phyloP scores from a whole-genome alignment of 1,140 invertebrate species.

The Penaeus indicus region DNA sequence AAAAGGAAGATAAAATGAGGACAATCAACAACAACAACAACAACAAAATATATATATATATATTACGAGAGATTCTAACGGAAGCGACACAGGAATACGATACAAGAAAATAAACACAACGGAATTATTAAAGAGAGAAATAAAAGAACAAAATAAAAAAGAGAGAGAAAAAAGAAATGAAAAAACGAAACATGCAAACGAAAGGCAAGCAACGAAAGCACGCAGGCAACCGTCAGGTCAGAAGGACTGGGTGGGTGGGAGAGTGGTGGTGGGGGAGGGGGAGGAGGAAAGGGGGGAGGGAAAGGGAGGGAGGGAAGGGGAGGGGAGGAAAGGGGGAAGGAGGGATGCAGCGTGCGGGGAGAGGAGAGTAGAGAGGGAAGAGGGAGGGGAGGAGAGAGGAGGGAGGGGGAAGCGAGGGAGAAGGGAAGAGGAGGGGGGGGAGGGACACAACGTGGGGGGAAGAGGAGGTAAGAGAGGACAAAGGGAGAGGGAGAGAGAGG shows the following conservation, averaged over 20 bases:
- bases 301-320: neutral
- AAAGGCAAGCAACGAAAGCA: too few species aligned
- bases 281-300: neutral
- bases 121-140: too few species aligned
- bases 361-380: neutral
- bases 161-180: too few species aligned
- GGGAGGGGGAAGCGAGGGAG: neutral
- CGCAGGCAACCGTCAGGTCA: neutral
- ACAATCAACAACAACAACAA: neutral
- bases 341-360: neutral
- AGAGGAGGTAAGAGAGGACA: neutral
- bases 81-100: too few species aligned
- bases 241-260: neutral
- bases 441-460: neutral
- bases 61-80: neutral
- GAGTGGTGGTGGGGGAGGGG: neutral
- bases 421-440: neutral
- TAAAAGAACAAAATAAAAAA: too few species aligned
- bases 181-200: too few species aligned
- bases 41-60: neutral
- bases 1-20: too few species aligned
- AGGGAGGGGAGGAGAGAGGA: neutral
- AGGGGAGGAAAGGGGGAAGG: neutral
- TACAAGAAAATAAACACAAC: too few species aligned
- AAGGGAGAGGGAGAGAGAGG: neutral